Evolutionary conservation across 2,888 invertebrate genomes (phyloP), one percentile per base, ranked within the genome.

Genomic region (Synanthedon vespiformis): DNA sequence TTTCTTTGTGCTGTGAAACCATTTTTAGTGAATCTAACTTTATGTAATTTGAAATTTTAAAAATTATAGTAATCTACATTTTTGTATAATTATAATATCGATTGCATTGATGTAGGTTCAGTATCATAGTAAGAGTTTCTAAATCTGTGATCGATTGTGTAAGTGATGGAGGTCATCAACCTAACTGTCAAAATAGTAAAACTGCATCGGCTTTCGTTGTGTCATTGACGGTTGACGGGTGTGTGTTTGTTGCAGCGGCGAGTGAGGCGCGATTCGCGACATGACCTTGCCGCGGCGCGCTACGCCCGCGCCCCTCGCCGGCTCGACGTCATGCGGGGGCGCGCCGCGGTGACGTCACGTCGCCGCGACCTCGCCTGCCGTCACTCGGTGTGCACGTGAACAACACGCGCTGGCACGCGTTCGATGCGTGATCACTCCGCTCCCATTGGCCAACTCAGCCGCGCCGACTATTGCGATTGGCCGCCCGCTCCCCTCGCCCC

Each of bases 301-400:
- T 67, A 70, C 67, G 74, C 73, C 76, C 74, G 76, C 71, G 74
- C 70, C 72, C 70, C 70, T 60, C 64, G 60, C 58, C 53, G 61
- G 68, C 10, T 34, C 34, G 67, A 75, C 66, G 79, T 79, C 80
- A 81, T 85, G 84, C 72, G 80, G 86, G 82, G 84, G 84, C 88
- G 87, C 82, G 87, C 84, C 86, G 81, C 89, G 89, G 77, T 89
- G 89, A 89, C 89, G 89, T 88, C 88, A 89, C 80, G 70, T 34
- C 61, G 67, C 76, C 73, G 78, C 89, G 89, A 89, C 81, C 87
- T 78, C 80, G 72, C 66, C 66, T 62, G 72, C 77, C 81, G 91
- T 90, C 93, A 94, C 91, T 89, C 91, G 81, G 80, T 80, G 92
- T 90, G 90, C 95, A 95, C 94, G 95, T 95, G 95, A 94, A 93